phyloP scores from a whole-genome alignment of 2,113 vertebrate genomes.

The Melanotaenia duboulayi region DNA sequence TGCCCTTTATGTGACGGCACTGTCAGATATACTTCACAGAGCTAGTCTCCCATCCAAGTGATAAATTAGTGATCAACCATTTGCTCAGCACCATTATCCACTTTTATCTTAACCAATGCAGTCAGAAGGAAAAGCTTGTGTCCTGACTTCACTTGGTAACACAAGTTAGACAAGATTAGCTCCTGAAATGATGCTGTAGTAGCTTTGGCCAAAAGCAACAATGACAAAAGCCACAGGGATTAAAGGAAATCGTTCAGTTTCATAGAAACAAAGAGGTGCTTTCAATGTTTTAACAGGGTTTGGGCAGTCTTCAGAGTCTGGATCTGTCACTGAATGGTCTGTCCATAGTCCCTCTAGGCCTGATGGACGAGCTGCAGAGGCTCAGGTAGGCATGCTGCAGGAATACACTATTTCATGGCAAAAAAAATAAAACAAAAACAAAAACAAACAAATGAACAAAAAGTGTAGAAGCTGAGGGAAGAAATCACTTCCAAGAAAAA shows the following conservation, averaged over 20 bases:
- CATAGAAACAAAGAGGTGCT: background rate
- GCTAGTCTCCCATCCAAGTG: too few species aligned
- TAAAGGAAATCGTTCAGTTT: background rate
- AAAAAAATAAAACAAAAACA: too few species aligned
- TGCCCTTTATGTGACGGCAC: background rate
- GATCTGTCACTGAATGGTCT: constrained; percentile 95
- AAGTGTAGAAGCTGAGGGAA: too few species aligned
- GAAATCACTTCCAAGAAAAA: too few species aligned
- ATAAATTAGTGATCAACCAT: constrained; percentile 51
- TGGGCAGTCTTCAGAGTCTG: constrained; percentile 86
- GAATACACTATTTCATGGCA: background rate
- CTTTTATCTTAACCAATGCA: constrained; percentile 30
- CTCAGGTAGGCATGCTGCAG: constrained; percentile 77
- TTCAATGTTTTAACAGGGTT: constrained; percentile 70
- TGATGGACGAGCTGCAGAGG: constrained; percentile 89
- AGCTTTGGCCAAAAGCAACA: background rate
- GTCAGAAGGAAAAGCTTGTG: constrained; percentile 27
- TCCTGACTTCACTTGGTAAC: constrained; percentile 23
- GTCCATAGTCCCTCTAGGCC: constrained; percentile 88
- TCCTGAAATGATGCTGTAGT: background rate
- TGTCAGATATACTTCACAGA: too few species aligned
- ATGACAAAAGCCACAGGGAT: background rate
- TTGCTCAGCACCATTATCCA: constrained; percentile 47
- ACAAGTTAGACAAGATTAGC: constrained; percentile 18
- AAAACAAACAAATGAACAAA: too few species aligned